Base-by-base conservation (phyloP, 2,113 vertebrate genomes). In the Arothron firmamentum region DNA sequence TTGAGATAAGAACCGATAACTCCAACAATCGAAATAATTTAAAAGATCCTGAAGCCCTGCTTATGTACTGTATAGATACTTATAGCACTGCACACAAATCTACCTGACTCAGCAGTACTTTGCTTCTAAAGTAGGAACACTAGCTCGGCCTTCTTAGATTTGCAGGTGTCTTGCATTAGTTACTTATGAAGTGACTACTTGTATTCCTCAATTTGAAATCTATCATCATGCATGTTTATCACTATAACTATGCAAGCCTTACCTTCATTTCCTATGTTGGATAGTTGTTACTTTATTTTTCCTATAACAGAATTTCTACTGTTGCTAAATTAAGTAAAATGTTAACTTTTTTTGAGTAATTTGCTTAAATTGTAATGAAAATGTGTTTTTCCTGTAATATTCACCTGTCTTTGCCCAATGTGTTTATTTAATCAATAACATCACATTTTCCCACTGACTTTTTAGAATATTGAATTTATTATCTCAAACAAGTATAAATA, bases 261-360 rank as follows among this genome's bases (percentile, higher is more conserved):
- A 68, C 62, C 60, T 82, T 65, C 46, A 77, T 62, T 79, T 69
- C 67, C 59, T 46, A 76, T 55, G 41, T 67, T 68, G 69, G 81
- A 47, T 72, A 16, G 16, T 62, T 17, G 20, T 59, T 46, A 34
- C 49, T 59, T 16, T 69, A 21, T 55, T 74, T 23, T 56, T 45
- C 52, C 56, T 43, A 56, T 57, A 48, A 28, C 25, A 28, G n/a
- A 63, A 67, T 90, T 89, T 87, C 68, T 88, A 87, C 77, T 86
- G 79, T 88, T 86, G 80, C 75, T 87, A 78, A 90, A 90, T 90
- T 90, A 91, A 90, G 70, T 28, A 28, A 28, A 28, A 28, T 45
- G 43, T 45, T 45, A 15, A 45, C 5, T 45, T 3, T 4, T 16
- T 45, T 45, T 45, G 43, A 16, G 25, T 28, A 6, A 45, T 45